Base-by-base conservation (phyloP, 2,888 invertebrate species). In the Clanis bilineata region DNA sequence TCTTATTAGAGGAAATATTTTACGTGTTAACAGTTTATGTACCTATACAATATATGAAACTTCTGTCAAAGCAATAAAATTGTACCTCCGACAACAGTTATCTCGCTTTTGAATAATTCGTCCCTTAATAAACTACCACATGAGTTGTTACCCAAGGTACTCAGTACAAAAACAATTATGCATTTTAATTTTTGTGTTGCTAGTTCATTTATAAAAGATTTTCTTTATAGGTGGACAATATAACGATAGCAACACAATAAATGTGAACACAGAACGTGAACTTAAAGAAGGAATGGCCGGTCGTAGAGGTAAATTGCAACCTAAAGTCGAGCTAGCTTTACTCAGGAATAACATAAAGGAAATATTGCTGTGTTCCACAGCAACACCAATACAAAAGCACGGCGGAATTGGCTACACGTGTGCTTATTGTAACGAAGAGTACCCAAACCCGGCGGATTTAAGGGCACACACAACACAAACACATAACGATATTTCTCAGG, bases 191-290 rank as follows among this genome's bases (percentile, higher is more conserved):
- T 7, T 51, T 51, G 4, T 51, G 28, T 59, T 54, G 12, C 51
- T 43, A 12, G 38, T 39, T 44, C 22, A 64, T 61, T 64, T 60
- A 68, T 58, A 32, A 22, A 60, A 61, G 25, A 57, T 73, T 73
- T 67, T 73, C 58, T 73, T 73, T 73, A 28, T 72, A 73, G 72
- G 69, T 72, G 56, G 4, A 6, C 66, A 9, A 60, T 56, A 57
- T 57, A 64, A 54, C 39, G 58, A 28, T 51, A 41, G 57, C 47
- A 25, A 56, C 54, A 45, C 62, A 56, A 55, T 57, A 56, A 59
- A 62, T 45, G 55, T 44, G 10, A 36, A 21, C 1, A 12, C n/a
- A 18, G 18, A 15, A 18, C 51, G 3, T 32, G 28, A 51, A 7
- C 18, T 32, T 18, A 51, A 51, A 51, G 28, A 18, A 10, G 32